phyloP scores from a whole-genome alignment of 1,140 invertebrate species.

The Drosophila lini region DNA sequence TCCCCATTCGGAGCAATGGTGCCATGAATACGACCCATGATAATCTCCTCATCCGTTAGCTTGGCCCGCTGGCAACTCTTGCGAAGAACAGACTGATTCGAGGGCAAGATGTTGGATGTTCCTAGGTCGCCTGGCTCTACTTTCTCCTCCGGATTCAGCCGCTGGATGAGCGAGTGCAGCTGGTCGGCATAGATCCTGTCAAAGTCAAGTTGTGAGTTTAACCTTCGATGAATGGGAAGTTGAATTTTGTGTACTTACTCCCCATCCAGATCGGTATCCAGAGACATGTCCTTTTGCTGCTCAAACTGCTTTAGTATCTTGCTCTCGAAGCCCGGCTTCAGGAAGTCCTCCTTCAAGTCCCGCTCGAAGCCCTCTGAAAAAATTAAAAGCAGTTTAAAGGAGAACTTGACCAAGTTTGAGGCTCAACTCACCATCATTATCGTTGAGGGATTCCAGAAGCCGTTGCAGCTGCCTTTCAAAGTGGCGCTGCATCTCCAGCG shows the following conservation, averaged over 20 bases:
- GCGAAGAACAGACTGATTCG: slow-evolving; percentile 49
- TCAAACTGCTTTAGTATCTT: slow-evolving; percentile 74
- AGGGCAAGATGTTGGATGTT: slow-evolving; percentile 59
- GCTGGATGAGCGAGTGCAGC: slow-evolving; percentile 77
- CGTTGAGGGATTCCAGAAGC: slow-evolving; percentile 78
- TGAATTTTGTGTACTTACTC: slow-evolving; percentile 57
- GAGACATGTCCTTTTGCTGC: slow-evolving; percentile 50
- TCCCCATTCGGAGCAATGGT: slow-evolving; percentile 65
- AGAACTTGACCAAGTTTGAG: not conserved
- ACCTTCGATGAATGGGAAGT: not conserved
- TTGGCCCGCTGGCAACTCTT: slow-evolving; percentile 31
- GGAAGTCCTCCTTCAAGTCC: slow-evolving; percentile 73
- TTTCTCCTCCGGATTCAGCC: slow-evolving; percentile 64
- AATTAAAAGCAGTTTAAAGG: no score
- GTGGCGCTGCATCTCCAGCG: slow-evolving; percentile 85
- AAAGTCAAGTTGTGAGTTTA: not conserved
- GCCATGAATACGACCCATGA: slow-evolving; percentile 82
- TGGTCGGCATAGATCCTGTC: slow-evolving; percentile 81
- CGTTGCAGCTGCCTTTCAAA: slow-evolving; percentile 85
- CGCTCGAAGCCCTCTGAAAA: slow-evolving; percentile 60
- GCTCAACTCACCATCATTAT: slow-evolving; percentile 63
- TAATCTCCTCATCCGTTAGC: slow-evolving; percentile 77
- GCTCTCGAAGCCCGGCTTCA: slow-evolving; percentile 81
- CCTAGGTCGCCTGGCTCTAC: slow-evolving; percentile 16
- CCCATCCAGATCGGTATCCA: slow-evolving; percentile 83